Percentiles rank a stretch among this genome's conserved stretches.
phyloP scores from a whole-genome alignment of 35 echinoderm and acorn worm species.

The Amphiura filiformis region DNA sequence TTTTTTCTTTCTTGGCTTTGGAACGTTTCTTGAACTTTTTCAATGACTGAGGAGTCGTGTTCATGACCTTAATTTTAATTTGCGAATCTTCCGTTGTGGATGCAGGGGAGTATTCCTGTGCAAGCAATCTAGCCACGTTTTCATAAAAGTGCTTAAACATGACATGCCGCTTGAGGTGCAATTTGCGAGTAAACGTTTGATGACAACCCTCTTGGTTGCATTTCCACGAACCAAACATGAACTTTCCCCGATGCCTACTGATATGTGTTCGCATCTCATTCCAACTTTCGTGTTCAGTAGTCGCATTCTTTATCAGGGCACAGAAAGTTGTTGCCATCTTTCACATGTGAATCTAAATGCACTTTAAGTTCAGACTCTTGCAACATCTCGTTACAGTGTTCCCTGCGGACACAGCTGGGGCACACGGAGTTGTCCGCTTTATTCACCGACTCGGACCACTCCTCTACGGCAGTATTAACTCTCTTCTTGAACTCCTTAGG shows the following conservation, averaged over 20 bases:
- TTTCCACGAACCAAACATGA: neutral
- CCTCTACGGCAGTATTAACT: neutral
- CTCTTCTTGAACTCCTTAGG: conserved; percentile 4
- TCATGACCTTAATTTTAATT: neutral
- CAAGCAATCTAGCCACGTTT: neutral
- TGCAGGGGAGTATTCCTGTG: neutral
- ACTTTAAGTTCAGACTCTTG: neutral
- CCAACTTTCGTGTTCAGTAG: neutral
- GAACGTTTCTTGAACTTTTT: neutral
- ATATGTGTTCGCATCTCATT: neutral
- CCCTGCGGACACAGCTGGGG: neutral
- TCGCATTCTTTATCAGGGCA: neutral
- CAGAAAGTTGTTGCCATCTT: neutral
- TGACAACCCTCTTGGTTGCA: neutral
- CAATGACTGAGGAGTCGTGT: neutral
- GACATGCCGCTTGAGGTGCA: neutral
- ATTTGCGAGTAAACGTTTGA: neutral
- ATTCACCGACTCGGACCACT: neutral
- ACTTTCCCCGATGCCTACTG: neutral
- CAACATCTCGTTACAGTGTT: neutral
- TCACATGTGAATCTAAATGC: neutral
- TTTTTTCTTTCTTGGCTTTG: conserved; percentile 5
- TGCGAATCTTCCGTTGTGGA: neutral
- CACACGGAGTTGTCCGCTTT: neutral
- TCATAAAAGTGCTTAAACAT: conserved; percentile 1